Evolutionary conservation across 2,888 invertebrate species (phyloP).

Genomic region (Urechis unicinctus): DNA sequence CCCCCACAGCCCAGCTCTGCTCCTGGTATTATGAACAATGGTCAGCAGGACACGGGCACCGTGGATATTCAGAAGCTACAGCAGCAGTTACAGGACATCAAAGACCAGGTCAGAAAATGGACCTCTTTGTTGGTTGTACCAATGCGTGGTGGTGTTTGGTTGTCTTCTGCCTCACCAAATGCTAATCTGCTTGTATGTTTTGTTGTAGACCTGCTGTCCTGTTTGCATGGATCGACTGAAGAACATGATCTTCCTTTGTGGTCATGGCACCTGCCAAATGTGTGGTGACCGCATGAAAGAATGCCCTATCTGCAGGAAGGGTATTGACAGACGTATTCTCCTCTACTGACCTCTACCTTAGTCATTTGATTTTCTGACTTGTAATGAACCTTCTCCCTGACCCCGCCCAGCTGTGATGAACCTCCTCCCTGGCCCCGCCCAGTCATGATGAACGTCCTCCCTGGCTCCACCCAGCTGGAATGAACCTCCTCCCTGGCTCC

Average conservation of each 20-base stretch:
- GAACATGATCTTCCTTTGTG: constrained; percentile 98
- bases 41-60: constrained; percentile 42
- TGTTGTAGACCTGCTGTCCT: constrained; percentile 94
- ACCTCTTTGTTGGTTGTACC: neutral
- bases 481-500: no score
- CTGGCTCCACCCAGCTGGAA: no score
- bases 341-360: no score
- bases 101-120: constrained; percentile 68
- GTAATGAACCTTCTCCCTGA: no score
- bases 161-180: no score
- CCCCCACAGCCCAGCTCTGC: constrained; percentile 19
- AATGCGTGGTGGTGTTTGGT: no score
- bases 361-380: no score
- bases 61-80: constrained; percentile 83
- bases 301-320: constrained; percentile 95
- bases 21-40: constrained; percentile 46
- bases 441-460: no score
- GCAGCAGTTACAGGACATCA: constrained; percentile 93
- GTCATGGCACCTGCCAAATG: constrained; percentile 97
- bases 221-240: constrained; percentile 95
- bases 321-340: constrained; percentile 90
- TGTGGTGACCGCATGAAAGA: constrained; percentile 96
- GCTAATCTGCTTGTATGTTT: no score
- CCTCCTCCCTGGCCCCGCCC: no score
- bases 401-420: no score